Evolutionary conservation across 2,888 invertebrate genomes (phyloP).

Genomic region (Andrena trimmerana): DNA sequence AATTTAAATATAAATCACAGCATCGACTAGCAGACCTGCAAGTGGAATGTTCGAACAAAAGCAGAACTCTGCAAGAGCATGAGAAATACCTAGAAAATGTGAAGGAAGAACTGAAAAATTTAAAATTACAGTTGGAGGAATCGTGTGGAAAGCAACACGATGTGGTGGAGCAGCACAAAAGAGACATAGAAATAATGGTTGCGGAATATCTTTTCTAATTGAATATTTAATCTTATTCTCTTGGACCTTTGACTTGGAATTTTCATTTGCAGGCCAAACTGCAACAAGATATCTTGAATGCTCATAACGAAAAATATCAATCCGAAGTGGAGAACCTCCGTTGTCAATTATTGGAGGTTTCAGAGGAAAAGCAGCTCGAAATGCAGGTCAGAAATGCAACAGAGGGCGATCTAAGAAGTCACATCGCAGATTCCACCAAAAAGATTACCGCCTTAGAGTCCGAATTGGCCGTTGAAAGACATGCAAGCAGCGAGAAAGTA

Average conservation of each 20-base stretch:
- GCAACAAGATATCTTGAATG: slow-evolving; percentile 75
- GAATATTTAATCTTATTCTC: not conserved
- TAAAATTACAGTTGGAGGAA: slow-evolving; percentile 69
- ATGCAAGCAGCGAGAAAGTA: slow-evolving; percentile 58
- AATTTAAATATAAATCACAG: slow-evolving; percentile 73
- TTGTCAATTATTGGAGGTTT: slow-evolving; percentile 66
- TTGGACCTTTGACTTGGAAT: not conserved
- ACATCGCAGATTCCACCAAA: slow-evolving; percentile 57
- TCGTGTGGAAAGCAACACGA: slow-evolving; percentile 69
- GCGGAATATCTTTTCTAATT: slow-evolving; percentile 1
- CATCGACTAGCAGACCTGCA: slow-evolving; percentile 81
- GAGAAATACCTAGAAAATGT: slow-evolving; percentile 79
- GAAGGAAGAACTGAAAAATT: slow-evolving; percentile 71
- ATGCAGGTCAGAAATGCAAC: slow-evolving; percentile 51
- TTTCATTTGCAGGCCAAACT: slow-evolving; percentile 72
- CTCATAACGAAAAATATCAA: slow-evolving; percentile 72
- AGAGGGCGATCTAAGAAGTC: slow-evolving; percentile 67
- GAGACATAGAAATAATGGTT: slow-evolving; percentile 79
- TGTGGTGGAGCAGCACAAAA: slow-evolving; percentile 74
- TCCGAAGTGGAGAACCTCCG: slow-evolving; percentile 70
- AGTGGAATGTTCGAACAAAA: slow-evolving; percentile 81
- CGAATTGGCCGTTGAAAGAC: slow-evolving; percentile 53
- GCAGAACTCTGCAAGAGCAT: slow-evolving; percentile 80
- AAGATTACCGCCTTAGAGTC: slow-evolving; percentile 52
- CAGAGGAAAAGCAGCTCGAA: slow-evolving; percentile 67